phyloP scores from a whole-genome alignment of 2,888 invertebrate genomes.

The Yponomeuta sedellus region DNA sequence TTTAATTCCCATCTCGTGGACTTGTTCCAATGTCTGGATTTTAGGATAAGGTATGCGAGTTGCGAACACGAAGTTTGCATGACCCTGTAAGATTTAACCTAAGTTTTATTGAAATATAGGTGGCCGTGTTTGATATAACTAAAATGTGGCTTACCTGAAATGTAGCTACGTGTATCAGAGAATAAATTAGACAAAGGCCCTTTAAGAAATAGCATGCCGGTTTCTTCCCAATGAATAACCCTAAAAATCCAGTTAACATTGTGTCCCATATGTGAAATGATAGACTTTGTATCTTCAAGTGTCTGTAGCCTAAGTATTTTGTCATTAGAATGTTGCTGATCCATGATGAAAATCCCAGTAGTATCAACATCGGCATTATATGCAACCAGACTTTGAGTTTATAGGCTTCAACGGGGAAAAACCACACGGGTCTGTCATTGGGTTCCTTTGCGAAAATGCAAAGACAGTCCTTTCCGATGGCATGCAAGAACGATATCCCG shows the following conservation, averaged over 20 bases:
- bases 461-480: slow-evolving; percentile 34
- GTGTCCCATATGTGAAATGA: slow-evolving; percentile 27
- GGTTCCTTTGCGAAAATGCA: slow-evolving; percentile 37
- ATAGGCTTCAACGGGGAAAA: slow-evolving; percentile 29
- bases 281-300: slow-evolving; percentile 11
- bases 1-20: slow-evolving; percentile 26
- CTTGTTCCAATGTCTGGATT: slow-evolving; percentile 31
- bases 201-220: slow-evolving; percentile 29
- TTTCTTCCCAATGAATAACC: slow-evolving; percentile 30
- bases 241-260: slow-evolving; percentile 31
- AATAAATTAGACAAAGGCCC: slow-evolving; percentile 29
- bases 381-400: slow-evolving; percentile 21
- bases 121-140: background rate
- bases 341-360: slow-evolving; percentile 32
- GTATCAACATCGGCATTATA: slow-evolving; percentile 22
- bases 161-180: slow-evolving; percentile 1
- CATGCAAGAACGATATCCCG: slow-evolving; percentile 32
- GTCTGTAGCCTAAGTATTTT: slow-evolving; percentile 4
- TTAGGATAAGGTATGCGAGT: slow-evolving; percentile 28
- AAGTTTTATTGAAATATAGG: background rate
- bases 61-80: slow-evolving; percentile 43
- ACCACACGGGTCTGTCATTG: slow-evolving; percentile 37
- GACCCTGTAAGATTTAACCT: slow-evolving; percentile 34
- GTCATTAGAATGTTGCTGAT: slow-evolving; percentile 24
- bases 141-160: background rate